Conservation (phyloP, 2,113 vertebrate species). For the Lipophrys pholis region DNA sequence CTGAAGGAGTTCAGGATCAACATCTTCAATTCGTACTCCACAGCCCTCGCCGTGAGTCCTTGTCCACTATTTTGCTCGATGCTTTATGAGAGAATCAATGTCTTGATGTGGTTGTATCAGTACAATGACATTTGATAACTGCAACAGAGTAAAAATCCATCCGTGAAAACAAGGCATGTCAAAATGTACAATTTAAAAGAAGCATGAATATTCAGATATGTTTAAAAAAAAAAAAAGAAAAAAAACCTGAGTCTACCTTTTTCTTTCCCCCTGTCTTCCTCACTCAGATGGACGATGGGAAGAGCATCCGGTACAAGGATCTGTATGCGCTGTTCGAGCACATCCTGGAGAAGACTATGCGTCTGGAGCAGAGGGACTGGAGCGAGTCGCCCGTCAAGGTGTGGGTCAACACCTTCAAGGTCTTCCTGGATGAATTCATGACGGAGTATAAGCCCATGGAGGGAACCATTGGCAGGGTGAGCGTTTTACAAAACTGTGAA, state of each 20-base stretch:
- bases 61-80: not conserved
- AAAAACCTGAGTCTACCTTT: not conserved
- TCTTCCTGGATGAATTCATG: constrained; percentile 98
- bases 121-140: no score
- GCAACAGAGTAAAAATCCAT: no score
- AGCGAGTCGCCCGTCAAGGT: constrained; percentile 96
- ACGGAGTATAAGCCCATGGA: constrained; percentile 93
- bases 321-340: constrained; percentile 95
- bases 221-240: not conserved
- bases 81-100: no score
- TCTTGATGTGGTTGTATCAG: no score
- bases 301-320: constrained; percentile 96
- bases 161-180: no score
- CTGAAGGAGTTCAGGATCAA: constrained; percentile 97
- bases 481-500: not conserved
- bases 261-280: not conserved
- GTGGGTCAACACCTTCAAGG: constrained; percentile 98
- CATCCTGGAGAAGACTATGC: constrained; percentile 97
- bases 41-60: constrained; percentile 89
- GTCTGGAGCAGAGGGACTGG: constrained; percentile 93
- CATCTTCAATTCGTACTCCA: constrained; percentile 97
- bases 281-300: constrained; percentile 92
- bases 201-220: no score
- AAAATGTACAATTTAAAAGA: no score
- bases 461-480: constrained; percentile 87